phyloP scores from a whole-genome alignment of 2,113 vertebrate genomes.

The Ictalurus punctatus region DNA sequence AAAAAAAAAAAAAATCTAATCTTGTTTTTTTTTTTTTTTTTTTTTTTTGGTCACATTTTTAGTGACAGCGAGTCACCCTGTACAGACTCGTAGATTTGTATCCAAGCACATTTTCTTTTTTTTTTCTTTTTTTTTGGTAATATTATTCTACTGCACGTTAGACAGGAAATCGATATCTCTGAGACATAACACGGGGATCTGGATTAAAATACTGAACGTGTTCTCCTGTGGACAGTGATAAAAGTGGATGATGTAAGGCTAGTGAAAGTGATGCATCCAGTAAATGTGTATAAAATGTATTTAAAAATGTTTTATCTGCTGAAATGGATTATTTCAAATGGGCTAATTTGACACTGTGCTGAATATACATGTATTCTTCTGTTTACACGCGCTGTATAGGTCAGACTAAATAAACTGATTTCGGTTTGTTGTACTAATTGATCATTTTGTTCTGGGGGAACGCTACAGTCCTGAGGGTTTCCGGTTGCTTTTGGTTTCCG shows the following conservation, averaged over 20 bases:
- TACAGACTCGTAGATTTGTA: not conserved
- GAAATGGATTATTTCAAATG: not conserved
- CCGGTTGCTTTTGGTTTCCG: not conserved
- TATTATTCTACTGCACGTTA: not conserved
- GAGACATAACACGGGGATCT: not conserved
- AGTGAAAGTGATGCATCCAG: not conserved
- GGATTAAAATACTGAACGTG: not conserved
- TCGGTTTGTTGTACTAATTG: not conserved
- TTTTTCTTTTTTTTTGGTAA: not conserved
- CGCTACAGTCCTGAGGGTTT: not conserved
- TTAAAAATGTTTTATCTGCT: not conserved
- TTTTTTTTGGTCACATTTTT: not conserved
- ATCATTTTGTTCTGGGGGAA: not conserved
- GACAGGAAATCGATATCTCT: conserved; percentile 12
- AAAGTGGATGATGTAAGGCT: not conserved
- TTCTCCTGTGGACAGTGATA: not conserved
- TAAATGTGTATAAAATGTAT: not conserved
- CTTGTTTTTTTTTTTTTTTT: not conserved
- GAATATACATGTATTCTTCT: not conserved
- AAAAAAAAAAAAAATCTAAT: not conserved
- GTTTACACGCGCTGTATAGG: not conserved
- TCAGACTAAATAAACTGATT: not conserved
- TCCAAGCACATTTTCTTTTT: not conserved
- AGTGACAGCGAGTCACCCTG: not conserved
- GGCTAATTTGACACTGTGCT: not conserved